These are phyloP conservation scores for Clanis bilineata DNA, from an alignment of 2,888 invertebrate species.

Conservation along the genomic window DNA sequence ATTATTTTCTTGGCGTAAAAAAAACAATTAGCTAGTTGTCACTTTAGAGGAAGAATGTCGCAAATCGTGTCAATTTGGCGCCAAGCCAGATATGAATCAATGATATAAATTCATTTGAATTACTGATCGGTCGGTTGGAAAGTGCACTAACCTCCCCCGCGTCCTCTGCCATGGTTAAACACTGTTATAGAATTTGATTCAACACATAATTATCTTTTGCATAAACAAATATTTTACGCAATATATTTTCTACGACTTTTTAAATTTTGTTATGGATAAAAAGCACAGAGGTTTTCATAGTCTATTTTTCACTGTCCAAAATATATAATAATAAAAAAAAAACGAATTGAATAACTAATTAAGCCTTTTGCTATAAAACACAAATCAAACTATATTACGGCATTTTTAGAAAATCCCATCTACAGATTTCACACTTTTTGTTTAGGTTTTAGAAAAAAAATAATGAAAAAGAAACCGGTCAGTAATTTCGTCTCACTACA, in stretches of 20 bases:
- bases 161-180: constrained; percentile 38
- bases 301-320: too few species aligned
- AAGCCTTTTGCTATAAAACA: too few species aligned
- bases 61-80: constrained; percentile 29
- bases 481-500: background rate
- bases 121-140: constrained; percentile 22
- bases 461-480: background rate
- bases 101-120: constrained; percentile 30
- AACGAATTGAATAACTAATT: too few species aligned
- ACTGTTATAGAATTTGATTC: background rate
- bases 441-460: background rate
- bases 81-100: constrained; percentile 30
- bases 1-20: background rate
- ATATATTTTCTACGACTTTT: too few species aligned
- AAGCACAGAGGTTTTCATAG: too few species aligned
- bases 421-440: background rate
- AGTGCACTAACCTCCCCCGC: constrained; percentile 52
- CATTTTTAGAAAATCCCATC: too few species aligned
- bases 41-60: background rate
- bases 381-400: too few species aligned
- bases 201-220: too few species aligned
- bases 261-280: too few species aligned
- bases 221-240: too few species aligned
- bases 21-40: constrained; percentile 12
- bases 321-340: too few species aligned